Base-by-base conservation (phyloP, 23 tunicate species). In the Ascidia mentula region DNA sequence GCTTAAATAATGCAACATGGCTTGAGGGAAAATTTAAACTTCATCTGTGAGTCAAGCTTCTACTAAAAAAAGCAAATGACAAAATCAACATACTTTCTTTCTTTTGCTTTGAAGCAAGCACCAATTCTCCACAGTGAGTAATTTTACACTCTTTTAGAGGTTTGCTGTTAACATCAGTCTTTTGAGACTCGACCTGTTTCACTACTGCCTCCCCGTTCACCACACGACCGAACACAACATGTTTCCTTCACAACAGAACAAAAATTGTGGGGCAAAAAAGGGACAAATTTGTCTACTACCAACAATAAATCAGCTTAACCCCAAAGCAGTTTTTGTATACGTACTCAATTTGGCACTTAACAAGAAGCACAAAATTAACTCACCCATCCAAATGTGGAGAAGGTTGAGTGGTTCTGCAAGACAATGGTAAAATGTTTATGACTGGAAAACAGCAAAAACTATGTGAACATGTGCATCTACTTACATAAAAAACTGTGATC, bases 311-410 rank as follows among this genome's bases (percentile, higher is more conserved):
- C n/a, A n/a, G n/a, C n/a, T n/a, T n/a, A n/a, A n/a, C n/a, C n/a
- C n/a, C n/a, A n/a, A n/a, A n/a, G n/a, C n/a, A n/a, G n/a, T n/a
- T n/a, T n/a, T n/a, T n/a, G n/a, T n/a, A n/a, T n/a, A n/a, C n/a
- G n/a, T n/a, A n/a, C n/a, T n/a, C n/a, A n/a, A n/a, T n/a, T n/a
- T n/a, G n/a, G n/a, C n/a, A n/a, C n/a, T n/a, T n/a, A n/a, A n/a
- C n/a, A n/a, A n/a, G n/a, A n/a, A n/a, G n/a, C n/a, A n/a, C n/a
- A 20, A 69, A 18, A 12, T 73, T 9, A 12, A 83, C 89, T 83
- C 36, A 92, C 97, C 92, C 96, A 86, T 95, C 99, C 80, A 95
- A 75, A 83, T 95, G 99, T 26, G 96, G 96, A 18, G 99, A 76
- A 34, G 91, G 83, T 72, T 95, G 99, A 18, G 99, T 95, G 17